Percentiles rank a stretch among this genome's conserved stretches.
Evolutionary conservation across 2,797 vertebrate species (phyloP).

Genomic region (Sciurus carolinensis): DNA sequence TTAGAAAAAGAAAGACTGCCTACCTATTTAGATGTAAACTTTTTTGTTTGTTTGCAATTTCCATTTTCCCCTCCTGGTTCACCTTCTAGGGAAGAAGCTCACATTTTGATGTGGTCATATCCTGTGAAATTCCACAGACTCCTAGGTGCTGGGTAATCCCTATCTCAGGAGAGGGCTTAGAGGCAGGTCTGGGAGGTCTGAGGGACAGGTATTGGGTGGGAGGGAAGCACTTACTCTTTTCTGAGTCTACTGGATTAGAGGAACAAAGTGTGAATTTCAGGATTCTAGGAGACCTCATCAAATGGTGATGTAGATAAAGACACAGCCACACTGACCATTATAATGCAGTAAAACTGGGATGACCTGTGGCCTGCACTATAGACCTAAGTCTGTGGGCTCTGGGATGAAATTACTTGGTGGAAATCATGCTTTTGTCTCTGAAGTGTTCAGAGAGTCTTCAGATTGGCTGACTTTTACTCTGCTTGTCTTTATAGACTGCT

Average conservation of each 20-base stretch:
- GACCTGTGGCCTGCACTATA: background rate
- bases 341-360: background rate
- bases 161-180: background rate
- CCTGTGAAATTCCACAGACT: accelerated
- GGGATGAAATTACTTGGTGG: background rate
- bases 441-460: background rate
- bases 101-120: accelerated
- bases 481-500: background rate
- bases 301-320: background rate
- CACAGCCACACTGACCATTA: background rate
- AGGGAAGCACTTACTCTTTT: background rate
- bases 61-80: background rate
- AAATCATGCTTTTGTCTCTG: background rate
- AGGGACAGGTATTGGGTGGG: no score
- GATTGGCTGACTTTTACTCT: background rate
- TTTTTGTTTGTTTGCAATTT: background rate
- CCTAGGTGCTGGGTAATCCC: accelerated
- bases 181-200: background rate
- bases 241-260: background rate
- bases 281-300: background rate
- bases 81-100: background rate
- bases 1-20: background rate
- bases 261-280: background rate
- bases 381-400: background rate
- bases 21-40: background rate